Evolutionary conservation across 2,797 vertebrate genomes (phyloP), one percentile per base, ranked within the genome.

Genomic region (Chromis chromis): DNA sequence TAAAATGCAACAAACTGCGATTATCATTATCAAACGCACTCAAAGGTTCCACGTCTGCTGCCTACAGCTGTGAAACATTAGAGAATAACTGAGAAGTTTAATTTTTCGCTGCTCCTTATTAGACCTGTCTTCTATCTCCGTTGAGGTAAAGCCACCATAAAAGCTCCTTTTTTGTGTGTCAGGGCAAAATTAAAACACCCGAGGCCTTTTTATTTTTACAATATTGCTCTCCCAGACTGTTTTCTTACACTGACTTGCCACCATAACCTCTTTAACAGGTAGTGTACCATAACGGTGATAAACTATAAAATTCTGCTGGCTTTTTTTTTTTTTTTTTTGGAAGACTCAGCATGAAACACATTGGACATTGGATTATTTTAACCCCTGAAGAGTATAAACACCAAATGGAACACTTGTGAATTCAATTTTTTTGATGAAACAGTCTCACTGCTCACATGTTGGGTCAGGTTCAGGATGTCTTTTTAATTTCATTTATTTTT

Each of bases 201-300:
- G 2, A 40, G 59, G 76, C 71, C 10, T 16, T 82, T 81, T 86
- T 85, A 65, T 87, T 80, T n/a, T 82, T 80, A 65, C 39, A 60
- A 55, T 66, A 79, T 72, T 16, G 40, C 54, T 75, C 59, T 55
- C 31, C 58, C 11, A 54, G 53, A 81, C 74, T 70, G 62, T 83
- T 74, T 61, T 48, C 63, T 84, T 24, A 49, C 57, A 73, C 57
- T 63, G 59, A 72, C 46, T 25, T 44, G 73, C 58, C 50, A 68
- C 58, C 33, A 48, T 46, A 68, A 68, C 57, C 55, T 73, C 52
- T 71, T 25, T 72, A 82, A 74, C 40, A 69, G 78, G 64, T 31
- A 61, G 53, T 74, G 65, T 28, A 53, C 65, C 66, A 19, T 42
- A 69, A 56, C 52, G 19, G 40, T 42, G 6, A 55, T 58, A 17